Conservation (phyloP, 2,797 vertebrate genomes). For the Arrhamphus sclerolepis region DNA sequence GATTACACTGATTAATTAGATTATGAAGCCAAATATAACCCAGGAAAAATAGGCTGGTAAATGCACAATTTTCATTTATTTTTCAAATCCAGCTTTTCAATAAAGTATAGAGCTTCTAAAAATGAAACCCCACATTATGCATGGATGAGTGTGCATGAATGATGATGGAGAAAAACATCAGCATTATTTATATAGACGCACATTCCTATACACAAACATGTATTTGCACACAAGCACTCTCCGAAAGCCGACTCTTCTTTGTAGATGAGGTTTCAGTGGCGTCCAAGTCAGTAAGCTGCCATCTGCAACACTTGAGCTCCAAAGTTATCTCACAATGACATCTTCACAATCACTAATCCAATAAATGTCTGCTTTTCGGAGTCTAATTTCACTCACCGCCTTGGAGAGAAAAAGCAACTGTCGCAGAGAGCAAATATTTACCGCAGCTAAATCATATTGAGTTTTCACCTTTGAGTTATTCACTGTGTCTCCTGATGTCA, state of each 20-base stretch:
- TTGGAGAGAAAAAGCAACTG: constrained; percentile 16
- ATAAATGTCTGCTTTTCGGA: constrained; percentile 11
- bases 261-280: constrained; percentile 9
- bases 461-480: constrained; percentile 39
- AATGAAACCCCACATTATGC: constrained; percentile 17
- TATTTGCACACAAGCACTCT: constrained; percentile 4
- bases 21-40: neutral
- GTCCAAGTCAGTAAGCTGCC: neutral
- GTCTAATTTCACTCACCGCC: constrained; percentile 33
- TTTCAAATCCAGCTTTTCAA: neutral
- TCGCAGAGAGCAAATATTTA: constrained; percentile 37
- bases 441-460: constrained; percentile 37
- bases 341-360: constrained; percentile 37
- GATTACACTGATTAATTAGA: too few species aligned
- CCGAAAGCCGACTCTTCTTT: constrained; percentile 1
- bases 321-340: constrained; percentile 40
- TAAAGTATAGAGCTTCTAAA: neutral
- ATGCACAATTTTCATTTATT: neutral
- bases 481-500: constrained; percentile 5
- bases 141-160: neutral
- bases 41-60: neutral
- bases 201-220: neutral
- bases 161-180: neutral
- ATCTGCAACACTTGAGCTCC: constrained; percentile 9
- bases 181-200: neutral